These are phyloP conservation scores for Drosophila kohkoa DNA, from an alignment of 1,140 invertebrate species.

Conservation along the genomic window DNA sequence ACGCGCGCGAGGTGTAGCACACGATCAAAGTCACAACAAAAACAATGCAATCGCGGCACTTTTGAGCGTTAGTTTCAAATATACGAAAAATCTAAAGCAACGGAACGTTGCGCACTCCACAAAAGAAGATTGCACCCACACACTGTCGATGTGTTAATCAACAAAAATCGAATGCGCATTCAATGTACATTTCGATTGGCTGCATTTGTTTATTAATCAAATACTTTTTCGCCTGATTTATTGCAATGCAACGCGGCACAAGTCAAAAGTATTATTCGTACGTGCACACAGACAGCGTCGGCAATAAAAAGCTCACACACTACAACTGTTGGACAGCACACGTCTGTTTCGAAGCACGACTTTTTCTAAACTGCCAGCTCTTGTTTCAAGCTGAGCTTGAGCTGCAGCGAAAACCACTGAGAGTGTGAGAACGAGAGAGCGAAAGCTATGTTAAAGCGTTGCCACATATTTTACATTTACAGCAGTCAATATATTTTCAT, in stretches of 20 bases:
- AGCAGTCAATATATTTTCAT: not conserved
- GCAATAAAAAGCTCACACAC: conserved; percentile 26
- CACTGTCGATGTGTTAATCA: conserved; percentile 60
- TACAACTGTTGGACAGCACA: conserved; percentile 38
- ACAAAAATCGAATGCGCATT: conserved; percentile 65
- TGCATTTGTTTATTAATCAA: conserved; percentile 58
- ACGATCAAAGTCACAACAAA: conserved; percentile 70
- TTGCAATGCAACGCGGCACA: conserved; percentile 57
- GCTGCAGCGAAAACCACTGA: conserved; percentile 7
- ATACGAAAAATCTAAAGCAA: conserved; percentile 28
- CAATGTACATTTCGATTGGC: conserved; percentile 51
- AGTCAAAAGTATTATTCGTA: conserved; percentile 47
- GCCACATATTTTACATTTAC: not conserved
- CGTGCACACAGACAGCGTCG: conserved; percentile 54
- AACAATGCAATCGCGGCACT: conserved; percentile 74
- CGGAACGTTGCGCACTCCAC: conserved; percentile 38
- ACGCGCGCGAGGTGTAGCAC: conserved; percentile 26
- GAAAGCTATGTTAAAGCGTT: conserved; percentile 1
- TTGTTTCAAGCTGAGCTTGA: conserved; percentile 22
- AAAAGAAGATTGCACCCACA: conserved; percentile 46
- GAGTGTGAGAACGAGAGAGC: conserved; percentile 1
- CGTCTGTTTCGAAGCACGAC: conserved; percentile 46
- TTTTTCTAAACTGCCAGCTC: conserved; percentile 43
- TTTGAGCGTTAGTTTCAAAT: conserved; percentile 46
- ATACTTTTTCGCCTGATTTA: conserved; percentile 54